A percentile compares a stretch with the other conserved stretches of the same genome.
Evolutionary conservation across 2,888 invertebrate genomes (phyloP).

Genomic region (Yponomeuta plumbellus): DNA sequence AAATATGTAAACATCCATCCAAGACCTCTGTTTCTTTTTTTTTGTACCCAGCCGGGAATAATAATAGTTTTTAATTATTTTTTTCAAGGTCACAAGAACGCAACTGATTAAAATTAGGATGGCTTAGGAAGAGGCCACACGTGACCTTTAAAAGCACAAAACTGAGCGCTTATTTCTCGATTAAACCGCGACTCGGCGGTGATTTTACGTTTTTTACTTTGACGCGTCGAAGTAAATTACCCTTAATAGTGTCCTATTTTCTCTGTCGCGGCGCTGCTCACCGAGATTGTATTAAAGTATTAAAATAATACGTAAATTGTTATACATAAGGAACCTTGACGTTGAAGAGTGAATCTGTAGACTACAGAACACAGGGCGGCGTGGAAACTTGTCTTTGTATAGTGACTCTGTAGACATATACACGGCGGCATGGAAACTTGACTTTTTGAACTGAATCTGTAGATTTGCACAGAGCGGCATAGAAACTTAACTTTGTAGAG

Average conservation of each 20-base stretch:
- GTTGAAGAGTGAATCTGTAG: neutral
- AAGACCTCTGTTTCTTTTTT: too few relatives aligned
- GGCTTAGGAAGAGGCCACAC: neutral
- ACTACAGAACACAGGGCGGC: too few relatives aligned
- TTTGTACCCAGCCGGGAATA: too few relatives aligned
- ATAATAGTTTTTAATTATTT: too few relatives aligned
- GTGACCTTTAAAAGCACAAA: neutral
- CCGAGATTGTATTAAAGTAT: conserved; percentile 8
- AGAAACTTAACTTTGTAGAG: too few relatives aligned
- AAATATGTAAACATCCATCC: too few relatives aligned
- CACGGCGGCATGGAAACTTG: too few relatives aligned
- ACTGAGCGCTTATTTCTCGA: conserved; percentile 27
- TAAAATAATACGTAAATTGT: conserved; percentile 6
- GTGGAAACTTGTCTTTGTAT: too few relatives aligned
- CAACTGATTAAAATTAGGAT: neutral
- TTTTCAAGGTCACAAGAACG: too few relatives aligned
- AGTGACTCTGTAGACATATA: too few relatives aligned
- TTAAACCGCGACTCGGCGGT: conserved; percentile 23
- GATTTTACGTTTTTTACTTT: conserved; percentile 22
- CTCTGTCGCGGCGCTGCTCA: neutral
- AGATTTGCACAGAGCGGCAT: too few relatives aligned
- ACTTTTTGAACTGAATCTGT: too few relatives aligned
- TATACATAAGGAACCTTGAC: neutral
- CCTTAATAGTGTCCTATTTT: conserved; percentile 25
- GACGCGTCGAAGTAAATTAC: conserved; percentile 24